Conservation (phyloP, 2,888 invertebrate species). For the Bugulina stolonifera region DNA sequence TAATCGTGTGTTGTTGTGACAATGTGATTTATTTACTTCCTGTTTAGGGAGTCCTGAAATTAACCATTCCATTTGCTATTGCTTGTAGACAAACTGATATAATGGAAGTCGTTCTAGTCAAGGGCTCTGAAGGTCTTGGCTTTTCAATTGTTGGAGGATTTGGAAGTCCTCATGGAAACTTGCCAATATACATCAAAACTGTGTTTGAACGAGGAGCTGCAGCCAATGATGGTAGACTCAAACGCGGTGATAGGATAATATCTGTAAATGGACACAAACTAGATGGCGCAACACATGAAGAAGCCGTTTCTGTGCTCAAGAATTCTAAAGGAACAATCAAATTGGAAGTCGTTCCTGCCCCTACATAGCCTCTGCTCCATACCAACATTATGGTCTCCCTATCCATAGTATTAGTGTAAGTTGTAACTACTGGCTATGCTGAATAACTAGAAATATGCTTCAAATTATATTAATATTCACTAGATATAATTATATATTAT, state of each 20-base stretch:
- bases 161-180: slow-evolving; percentile 57
- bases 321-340: slow-evolving; percentile 56
- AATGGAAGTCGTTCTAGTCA: slow-evolving; percentile 54
- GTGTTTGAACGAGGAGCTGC: slow-evolving; percentile 73
- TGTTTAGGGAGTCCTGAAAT: too few species aligned
- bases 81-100: slow-evolving; percentile 29
- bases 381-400: too few species aligned
- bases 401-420: too few species aligned
- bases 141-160: slow-evolving; percentile 59
- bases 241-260: slow-evolving; percentile 82
- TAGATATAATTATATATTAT: too few species aligned
- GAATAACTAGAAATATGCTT: too few species aligned
- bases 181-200: slow-evolving; percentile 57
- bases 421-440: too few species aligned
- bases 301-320: slow-evolving; percentile 81
- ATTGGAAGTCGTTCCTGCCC: slow-evolving; percentile 47
- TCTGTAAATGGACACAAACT: slow-evolving; percentile 80
- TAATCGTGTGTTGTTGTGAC: too few species aligned
- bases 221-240: slow-evolving; percentile 72
- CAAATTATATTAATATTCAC: too few species aligned
- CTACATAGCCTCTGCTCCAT: neutral
- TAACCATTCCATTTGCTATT: too few species aligned
- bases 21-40: too few species aligned
- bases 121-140: slow-evolving; percentile 58
- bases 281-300: slow-evolving; percentile 62